A percentile compares a stretch with the other conserved stretches of the same genome.
Evolutionary conservation across 2,888 invertebrate species (phyloP).

Genomic region (Nemotelus pantherinus): DNA sequence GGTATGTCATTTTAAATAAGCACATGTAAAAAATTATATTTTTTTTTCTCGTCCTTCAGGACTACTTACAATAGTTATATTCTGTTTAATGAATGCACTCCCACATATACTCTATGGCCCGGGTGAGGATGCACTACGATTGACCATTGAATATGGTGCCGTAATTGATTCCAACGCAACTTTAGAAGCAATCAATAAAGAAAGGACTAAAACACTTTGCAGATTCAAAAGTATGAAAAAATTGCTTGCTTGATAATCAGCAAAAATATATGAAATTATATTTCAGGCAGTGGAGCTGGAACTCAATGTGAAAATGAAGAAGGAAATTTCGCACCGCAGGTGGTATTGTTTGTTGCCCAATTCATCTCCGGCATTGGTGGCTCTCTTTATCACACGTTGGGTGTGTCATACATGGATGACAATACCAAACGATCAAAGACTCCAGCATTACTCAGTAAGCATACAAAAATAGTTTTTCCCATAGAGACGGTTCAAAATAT

Average conservation of each 20-base stretch:
- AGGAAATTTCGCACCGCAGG: constrained; percentile 71
- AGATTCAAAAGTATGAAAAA: constrained; percentile 59
- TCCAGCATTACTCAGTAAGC: constrained; percentile 74
- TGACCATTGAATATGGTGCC: constrained; percentile 71
- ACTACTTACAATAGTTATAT: constrained; percentile 70
- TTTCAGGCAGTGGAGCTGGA: constrained; percentile 45
- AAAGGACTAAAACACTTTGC: constrained; percentile 70
- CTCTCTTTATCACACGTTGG: constrained; percentile 74
- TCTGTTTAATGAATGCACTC: constrained; percentile 73
- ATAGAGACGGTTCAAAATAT: no score
- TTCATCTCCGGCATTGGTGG: constrained; percentile 77
- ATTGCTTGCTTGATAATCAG: not conserved
- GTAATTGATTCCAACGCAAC: constrained; percentile 64
- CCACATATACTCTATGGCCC: constrained; percentile 77
- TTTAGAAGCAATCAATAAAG: constrained; percentile 64
- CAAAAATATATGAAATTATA: not conserved
- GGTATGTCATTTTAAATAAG: constrained; percentile 54
- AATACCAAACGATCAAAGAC: constrained; percentile 79
- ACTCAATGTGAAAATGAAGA: constrained; percentile 67
- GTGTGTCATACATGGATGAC: constrained; percentile 79
- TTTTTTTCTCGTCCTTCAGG: constrained; percentile 56
- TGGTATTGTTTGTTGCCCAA: constrained; percentile 74
- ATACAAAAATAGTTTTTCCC: constrained; percentile 48
- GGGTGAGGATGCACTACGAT: constrained; percentile 71
- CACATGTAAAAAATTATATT: not conserved